Base-by-base conservation (phyloP, 2,888 invertebrate genomes). In the Acheta domesticus region DNA sequence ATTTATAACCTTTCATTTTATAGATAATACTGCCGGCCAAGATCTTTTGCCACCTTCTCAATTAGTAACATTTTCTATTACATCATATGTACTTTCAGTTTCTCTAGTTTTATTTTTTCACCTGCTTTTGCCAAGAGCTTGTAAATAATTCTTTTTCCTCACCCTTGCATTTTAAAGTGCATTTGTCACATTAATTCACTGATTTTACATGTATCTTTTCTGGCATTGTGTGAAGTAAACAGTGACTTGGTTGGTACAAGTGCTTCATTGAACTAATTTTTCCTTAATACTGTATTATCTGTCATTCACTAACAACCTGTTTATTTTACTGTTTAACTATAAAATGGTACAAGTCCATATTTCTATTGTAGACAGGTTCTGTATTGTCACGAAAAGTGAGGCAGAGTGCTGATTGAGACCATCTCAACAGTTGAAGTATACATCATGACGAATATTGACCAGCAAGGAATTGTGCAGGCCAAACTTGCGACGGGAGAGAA, bases 401-500 rank as follows among this genome's bases (percentile, higher is more conserved):
- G 62, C 62, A 19, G 62, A 62, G n/a, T 62, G 62, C 62, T 19
- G 62, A n/a, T 62, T 62, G 62, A 14, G n/a, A 62, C 11, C 62
- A 62, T 14, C 62, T 62, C n/a, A n/a, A 62, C 62, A 62, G 62
- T 16, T 62, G 62, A n/a, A 62, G 14, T n/a, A 8, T 62, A 19
- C n/a, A n/a, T n/a, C 62, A 62, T 62, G 62, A 62, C 62, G 62
- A 62, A 62, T 62, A 76, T 78, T 78, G 80, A 80, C 74, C 80
- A 80, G 78, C 80, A 79, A 75, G 82, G 88, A 80, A 88, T 90
- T 83, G 88, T 91, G 79, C 90, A 90, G 85, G 88, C 89, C 78
- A 90, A 91, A 85, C 89, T 91, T 84, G 87, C 88, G 80, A 87
- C 88, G 76, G 88, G 88, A n/a, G 90, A 91, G 85, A 86, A 87